These are phyloP conservation scores for Caenorhabditis remanei DNA, from an alignment of 1,140 invertebrate species.

Conservation along the genomic window DNA sequence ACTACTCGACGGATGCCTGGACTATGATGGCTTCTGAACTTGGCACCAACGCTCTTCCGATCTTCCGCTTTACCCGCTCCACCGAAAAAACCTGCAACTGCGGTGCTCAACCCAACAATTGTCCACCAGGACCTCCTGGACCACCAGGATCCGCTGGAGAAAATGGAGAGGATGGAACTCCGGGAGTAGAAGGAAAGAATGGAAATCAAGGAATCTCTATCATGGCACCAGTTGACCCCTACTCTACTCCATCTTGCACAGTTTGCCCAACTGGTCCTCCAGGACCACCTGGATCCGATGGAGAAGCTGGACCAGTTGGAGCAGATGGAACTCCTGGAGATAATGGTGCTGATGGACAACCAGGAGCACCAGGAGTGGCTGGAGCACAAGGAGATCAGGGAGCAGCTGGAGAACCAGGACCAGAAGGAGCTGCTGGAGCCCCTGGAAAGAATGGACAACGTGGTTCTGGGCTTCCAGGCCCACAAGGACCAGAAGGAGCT, in stretches of 20 bases:
- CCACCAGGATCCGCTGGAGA: not conserved
- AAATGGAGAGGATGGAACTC: not conserved
- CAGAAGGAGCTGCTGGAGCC: not conserved
- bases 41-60: not conserved
- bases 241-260: not conserved
- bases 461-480: not conserved
- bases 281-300: not conserved
- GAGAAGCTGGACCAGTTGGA: conserved; percentile 40
- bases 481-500: not conserved
- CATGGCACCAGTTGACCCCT: not conserved
- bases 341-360: conserved; percentile 5
- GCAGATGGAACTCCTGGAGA: conserved; percentile 2
- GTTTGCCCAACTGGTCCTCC: not conserved
- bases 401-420: conserved; percentile 13
- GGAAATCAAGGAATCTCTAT: conserved; percentile 17
- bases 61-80: not conserved
- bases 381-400: conserved; percentile 28
- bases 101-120: not conserved
- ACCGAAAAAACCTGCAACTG: not conserved
- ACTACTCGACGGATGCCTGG: conserved; percentile 13
- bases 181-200: conserved; percentile 1
- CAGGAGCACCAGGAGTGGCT: not conserved
- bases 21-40: conserved; percentile 7
- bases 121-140: not conserved
- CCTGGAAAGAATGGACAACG: conserved; percentile 43